Conservation (phyloP, 2,888 invertebrate genomes). For the Galerucella pusilla region DNA sequence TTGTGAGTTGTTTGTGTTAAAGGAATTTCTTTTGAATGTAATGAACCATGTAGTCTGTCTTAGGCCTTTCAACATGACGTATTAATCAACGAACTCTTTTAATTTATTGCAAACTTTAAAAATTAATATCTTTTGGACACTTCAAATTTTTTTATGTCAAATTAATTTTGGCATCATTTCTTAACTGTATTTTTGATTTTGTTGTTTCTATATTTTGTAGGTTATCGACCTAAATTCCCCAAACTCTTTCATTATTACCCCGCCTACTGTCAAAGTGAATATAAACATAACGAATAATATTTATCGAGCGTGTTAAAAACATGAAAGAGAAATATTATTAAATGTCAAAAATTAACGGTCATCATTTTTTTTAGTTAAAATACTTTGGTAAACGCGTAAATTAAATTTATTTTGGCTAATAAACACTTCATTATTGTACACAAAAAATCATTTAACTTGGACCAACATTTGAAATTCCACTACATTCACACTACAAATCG, state of each 20-base stretch:
- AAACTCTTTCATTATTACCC: conserved; percentile 17
- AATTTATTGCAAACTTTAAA: background rate
- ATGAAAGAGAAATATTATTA: conserved; percentile 13
- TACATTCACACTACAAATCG: too few relatives aligned
- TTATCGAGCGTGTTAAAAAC: conserved; percentile 14
- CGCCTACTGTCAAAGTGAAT: conserved; percentile 16
- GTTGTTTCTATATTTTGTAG: conserved; percentile 8
- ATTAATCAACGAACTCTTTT: background rate
- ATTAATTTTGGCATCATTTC: background rate
- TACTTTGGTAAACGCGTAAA: background rate
- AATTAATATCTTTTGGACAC: background rate
- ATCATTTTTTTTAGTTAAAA: background rate
- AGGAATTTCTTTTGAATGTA: background rate
- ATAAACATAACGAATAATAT: conserved; percentile 16
- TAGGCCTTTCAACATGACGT: background rate
- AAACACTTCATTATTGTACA: background rate
- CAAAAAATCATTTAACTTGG: too few relatives aligned
- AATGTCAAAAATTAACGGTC: background rate
- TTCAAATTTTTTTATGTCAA: too few relatives aligned
- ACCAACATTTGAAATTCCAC: too few relatives aligned
- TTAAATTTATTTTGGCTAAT: background rate
- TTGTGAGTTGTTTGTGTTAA: background rate
- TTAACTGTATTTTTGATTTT: background rate
- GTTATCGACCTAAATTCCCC: conserved; percentile 27
- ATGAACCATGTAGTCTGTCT: background rate